Evolutionary conservation across 92 coral and sea anemone genomes (phyloP), one percentile per base, ranked within the genome.

Genomic region (Epizoanthus scotinus): DNA sequence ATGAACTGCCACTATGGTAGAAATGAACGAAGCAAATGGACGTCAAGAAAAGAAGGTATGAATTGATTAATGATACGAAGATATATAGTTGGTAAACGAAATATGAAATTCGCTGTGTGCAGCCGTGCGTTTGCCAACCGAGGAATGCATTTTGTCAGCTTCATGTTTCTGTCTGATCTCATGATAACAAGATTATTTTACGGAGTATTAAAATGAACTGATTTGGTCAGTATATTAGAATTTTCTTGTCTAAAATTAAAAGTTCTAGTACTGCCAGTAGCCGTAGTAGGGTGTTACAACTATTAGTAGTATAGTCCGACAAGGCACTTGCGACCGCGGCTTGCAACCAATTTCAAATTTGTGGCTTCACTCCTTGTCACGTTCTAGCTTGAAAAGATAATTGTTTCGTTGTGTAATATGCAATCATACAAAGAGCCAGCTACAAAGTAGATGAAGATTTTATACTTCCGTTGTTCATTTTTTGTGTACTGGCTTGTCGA

Each of bases 1-100:
- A 49, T 75, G 34, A 75, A 34, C 54, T 59, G 15, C 34, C 81
- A 75, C 54, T 31, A 75, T 75, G 81, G 81, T 75, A 75, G 81
- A 75, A 34, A 75, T 75, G 81, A 75, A 34, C 69, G 81, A 75
- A 55, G 67, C 2, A 38, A 60, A 36, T 75, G 81, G 54, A 75
- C 49, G 24, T 59, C 67, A 58, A 75, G 81, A 75, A 58, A 75
- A 21, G 20, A 75, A 75, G 81, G 81, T 75, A 60, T 10, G n/a
- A n/a, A n/a, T n/a, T n/a, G n/a, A n/a, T n/a, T n/a, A n/a, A n/a
- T n/a, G 57, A 34, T 12, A 19, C 1, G n/a, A 20, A 31, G 34
- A 8, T 40, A n/a, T n/a, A n/a, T n/a, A 55, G n/a, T 75, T 8
- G 50, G 15, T 15, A 31, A 17, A 47, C 52, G 52, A 47, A 47